Base-by-base conservation (phyloP, 2,797 vertebrate genomes). In the Danionella dracula region DNA sequence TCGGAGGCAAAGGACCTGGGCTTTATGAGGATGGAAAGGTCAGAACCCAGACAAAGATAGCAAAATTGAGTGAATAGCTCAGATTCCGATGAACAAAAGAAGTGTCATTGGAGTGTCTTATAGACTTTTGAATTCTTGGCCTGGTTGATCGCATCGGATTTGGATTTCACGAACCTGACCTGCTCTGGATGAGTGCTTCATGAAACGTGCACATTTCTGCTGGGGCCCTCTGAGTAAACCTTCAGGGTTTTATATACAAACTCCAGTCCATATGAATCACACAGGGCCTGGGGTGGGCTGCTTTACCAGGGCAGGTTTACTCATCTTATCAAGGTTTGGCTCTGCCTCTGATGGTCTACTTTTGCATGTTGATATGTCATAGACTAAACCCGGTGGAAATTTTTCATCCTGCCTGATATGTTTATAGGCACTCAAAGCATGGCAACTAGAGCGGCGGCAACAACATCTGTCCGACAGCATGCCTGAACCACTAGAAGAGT, bases 81-180 rank as follows among this genome's bases (percentile, higher is more conserved):
- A 71, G 68, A 85, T 84, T 87, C 80, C 66, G 79, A 34, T 3
- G 9, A 17, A 76, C 74, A 81, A 82, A 80, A 64, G 64, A 42
- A 56, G 74, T 63, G 55, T 70, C 44, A 64, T 57, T 55, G 9
- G 40, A 37, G 37, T 67, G 60, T 73, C 70, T 61, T 50, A 66
- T 23, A 44, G 12, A 35, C 21, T 71, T 32, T n/a, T 45, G 7
- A 51, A 73, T 59, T 46, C 55, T 12, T 44, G 44, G 62, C 41
- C 38, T 46, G 10, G 50, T 61, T 42, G 50, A 40, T 21, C 55
- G 65, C 46, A 69, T 48, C 38, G 12, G 42, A 57, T 70, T 68
- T 66, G 56, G 44, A 66, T 37, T 35, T 71, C 64, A 61, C 29
- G 61, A 61, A 46, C 46, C 50, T 71, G 66, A 45, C 59, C 66